Base-by-base conservation (phyloP, 2,797 vertebrate species). In the Pseudopleuronectes americanus region DNA sequence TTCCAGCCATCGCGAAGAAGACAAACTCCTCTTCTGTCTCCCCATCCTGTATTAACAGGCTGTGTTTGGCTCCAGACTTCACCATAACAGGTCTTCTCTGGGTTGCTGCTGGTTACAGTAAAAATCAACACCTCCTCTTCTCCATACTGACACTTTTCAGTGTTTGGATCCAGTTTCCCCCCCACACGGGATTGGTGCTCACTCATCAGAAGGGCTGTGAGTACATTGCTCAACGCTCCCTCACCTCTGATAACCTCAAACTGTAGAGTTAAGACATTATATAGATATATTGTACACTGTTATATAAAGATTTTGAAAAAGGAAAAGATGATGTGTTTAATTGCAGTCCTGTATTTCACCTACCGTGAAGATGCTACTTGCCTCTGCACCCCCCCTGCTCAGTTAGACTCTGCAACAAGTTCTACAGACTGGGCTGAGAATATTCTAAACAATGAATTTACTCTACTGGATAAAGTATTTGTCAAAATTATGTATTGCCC, bases 41-140 rank as follows among this genome's bases (percentile, higher is more conserved):
- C 74, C 80, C 71, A 57, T 90, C 79, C 80, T 84, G 68, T 78
- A 66, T 87, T 90, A 87, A 90, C 85, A 73, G 67, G 74, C 82
- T 86, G 83, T 68, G 64, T 83, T 86, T 92, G 87, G 90, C 89
- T 57, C 65, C n/a, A 74, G 51, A 54, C 77, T 68, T 57, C 57
- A 56, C 72, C 76, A 69, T 72, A 79, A 79, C 82, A 41, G 58
- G 68, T 69, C 66, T n/a, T 76, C 73, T 71, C 73, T 51, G 71
- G 74, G 77, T 89, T 85, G 59, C 86, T 21, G 73, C 80, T 88
- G 90, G 88, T 90, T 91, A 90, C 90, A 87, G 82, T 84, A 81
- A 88, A 89, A 90, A 89, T 87, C 83, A 89, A 86, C 87, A 90
- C 87, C 80, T 90, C 62, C 60, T 76, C 79, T 85, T n/a, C 76